Conservation (phyloP, 2,797 vertebrate genomes). For the Lindbergichthys nudifrons region DNA sequence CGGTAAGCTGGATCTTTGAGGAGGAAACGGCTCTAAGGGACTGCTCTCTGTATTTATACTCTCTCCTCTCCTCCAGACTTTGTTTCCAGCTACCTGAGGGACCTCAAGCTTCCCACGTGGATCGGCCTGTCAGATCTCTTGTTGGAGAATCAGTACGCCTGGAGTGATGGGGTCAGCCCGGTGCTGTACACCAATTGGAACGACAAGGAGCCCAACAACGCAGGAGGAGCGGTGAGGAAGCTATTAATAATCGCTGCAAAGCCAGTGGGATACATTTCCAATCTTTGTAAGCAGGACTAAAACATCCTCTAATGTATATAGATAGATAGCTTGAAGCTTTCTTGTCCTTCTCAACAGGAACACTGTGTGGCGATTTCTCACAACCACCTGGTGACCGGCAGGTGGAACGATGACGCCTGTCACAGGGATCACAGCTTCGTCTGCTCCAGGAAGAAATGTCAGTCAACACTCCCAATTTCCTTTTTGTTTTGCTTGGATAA, state of each 20-base stretch:
- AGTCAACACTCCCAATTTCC: constrained; percentile 21
- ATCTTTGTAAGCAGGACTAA: not conserved
- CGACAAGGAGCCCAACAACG: constrained; percentile 85
- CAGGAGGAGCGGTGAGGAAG: constrained; percentile 73
- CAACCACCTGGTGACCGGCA: constrained; percentile 69
- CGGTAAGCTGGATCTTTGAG: constrained; percentile 58
- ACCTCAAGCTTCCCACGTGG: constrained; percentile 78
- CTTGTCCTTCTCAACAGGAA: constrained; percentile 71
- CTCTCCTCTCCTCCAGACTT: constrained; percentile 75
- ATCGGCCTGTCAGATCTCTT: constrained; percentile 83
- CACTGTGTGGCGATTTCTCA: constrained; percentile 82
- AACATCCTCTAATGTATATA: not conserved
- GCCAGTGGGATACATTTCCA: not conserved
- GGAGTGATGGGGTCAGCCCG: constrained; percentile 83
- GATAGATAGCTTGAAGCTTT: not conserved
- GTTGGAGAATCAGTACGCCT: constrained; percentile 82
- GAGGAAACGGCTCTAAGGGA: not conserved
- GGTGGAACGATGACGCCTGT: constrained; percentile 85
- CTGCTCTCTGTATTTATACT: not conserved
- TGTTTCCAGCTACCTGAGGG: constrained; percentile 84
- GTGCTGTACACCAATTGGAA: constrained; percentile 86
- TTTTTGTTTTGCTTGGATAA: not conserved
- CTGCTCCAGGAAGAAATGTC: constrained; percentile 85
- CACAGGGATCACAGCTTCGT: constrained; percentile 77
- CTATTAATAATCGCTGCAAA: not conserved